Evolutionary conservation across 2,113 vertebrate genomes (phyloP).

Genomic region (Corythoichthys haematopterus): DNA sequence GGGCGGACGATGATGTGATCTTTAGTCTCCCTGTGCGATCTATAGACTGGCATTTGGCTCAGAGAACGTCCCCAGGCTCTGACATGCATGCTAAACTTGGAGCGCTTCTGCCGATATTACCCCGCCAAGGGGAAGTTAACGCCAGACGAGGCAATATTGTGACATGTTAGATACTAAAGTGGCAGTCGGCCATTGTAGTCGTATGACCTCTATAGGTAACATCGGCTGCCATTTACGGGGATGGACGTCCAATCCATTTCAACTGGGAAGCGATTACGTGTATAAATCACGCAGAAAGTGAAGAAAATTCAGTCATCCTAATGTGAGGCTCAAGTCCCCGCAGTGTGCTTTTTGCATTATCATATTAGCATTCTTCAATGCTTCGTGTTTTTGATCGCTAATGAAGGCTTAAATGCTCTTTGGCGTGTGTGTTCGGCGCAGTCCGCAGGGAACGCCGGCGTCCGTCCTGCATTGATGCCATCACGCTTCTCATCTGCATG

Average conservation of each 20-base stretch:
- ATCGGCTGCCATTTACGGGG: no score
- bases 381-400: constrained; percentile 35
- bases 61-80: constrained; percentile 69
- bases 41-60: constrained; percentile 99
- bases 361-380: constrained; percentile 21
- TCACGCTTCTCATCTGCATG: constrained; percentile 57
- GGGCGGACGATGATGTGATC: constrained; percentile 92
- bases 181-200: constrained; percentile 53
- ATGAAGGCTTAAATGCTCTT: constrained; percentile 35
- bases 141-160: constrained; percentile 75
- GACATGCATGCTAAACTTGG: constrained; percentile 86
- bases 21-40: constrained; percentile 94
- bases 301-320: neutral
- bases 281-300: neutral
- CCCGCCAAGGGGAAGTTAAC: constrained; percentile 72
- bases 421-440: constrained; percentile 27
- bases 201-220: constrained; percentile 10
- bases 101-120: constrained; percentile 69
- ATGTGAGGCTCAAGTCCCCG: constrained; percentile 1
- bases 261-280: no score
- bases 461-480: constrained; percentile 58
- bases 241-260: no score
- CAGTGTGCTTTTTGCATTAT: constrained; percentile 19
- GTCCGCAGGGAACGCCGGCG: constrained; percentile 51
- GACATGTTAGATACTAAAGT: constrained; percentile 56